Evolutionary conservation across 2,888 invertebrate genomes (phyloP), one percentile per base, ranked within the genome.

Genomic region (Andrena bucephala): DNA sequence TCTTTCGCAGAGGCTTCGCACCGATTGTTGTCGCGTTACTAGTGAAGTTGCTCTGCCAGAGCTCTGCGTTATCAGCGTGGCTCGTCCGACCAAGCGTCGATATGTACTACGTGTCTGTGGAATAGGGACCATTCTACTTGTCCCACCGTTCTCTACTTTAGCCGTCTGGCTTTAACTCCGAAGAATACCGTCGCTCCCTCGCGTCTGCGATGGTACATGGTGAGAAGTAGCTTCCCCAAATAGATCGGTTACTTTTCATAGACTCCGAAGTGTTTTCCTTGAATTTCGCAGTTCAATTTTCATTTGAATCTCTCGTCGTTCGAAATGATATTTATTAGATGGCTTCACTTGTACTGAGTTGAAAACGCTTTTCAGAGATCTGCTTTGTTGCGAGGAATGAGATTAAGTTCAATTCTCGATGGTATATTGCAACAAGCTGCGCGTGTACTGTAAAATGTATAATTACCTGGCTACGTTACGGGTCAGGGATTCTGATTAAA

Each of bases 1-100:
- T 71, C 82, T 82, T 57, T 63, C 50, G 74, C 16, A 16, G 2
- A 10, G 10, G 8, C 3, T n/a, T 13, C 5, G 48, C 16, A 68
- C 6, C 50, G 1, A 4, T 2, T 24, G 10, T 20, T 29, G 10
- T 13, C 3, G 4, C n/a, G 10, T 16, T 16, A 16, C 6, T 29
- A 6, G 13, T 24, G 8, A n/a, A 48, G 36, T 16, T 1, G 16
- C 6, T 2, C 8, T 10, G 29, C 24, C 54, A 85, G 85, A n/a
- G n/a, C 6, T 29, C 85, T 85, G 33, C 68, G 42, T 86, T 86
- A 80, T 50, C 86, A 52, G 52, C 67, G 13, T 13, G 7, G 42
- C 57, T 48, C 7, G 76, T 52, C 78, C 48, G 81, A 81, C 71
- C 63, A 81, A 71, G 33, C 74, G 67, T 63, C 73, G 77, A 68